phyloP scores from a whole-genome alignment of 2,888 invertebrate species.

The Rhamphomyia laevipes region DNA sequence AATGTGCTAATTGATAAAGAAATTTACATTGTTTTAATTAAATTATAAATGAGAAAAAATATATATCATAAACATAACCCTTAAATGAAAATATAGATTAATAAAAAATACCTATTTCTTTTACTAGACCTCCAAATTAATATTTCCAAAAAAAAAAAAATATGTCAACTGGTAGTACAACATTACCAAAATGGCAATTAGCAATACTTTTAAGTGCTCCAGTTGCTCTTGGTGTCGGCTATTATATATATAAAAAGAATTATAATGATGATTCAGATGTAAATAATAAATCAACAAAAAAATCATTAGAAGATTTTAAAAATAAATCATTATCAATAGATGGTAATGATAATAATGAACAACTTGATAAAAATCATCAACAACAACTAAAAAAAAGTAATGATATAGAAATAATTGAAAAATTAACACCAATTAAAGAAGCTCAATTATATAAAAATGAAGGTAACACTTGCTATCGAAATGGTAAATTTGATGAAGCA shows the following conservation, averaged over 20 bases:
- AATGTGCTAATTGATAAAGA: too few species aligned
- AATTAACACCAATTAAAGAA: constrained; percentile 50
- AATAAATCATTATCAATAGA: constrained; percentile 50
- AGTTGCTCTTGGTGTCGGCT: constrained; percentile 68
- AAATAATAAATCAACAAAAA: constrained; percentile 41
- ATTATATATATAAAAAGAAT: constrained; percentile 40
- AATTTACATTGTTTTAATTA: too few species aligned
- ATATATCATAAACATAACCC: too few species aligned
- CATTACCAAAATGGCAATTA: constrained; percentile 75
- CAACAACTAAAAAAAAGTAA: constrained; percentile 33
- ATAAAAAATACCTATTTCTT: too few species aligned
- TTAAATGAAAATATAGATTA: too few species aligned
- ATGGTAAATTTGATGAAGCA: constrained; percentile 83
- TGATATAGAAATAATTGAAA: constrained; percentile 24
- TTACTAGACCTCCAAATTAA: too few species aligned
- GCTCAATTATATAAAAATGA: constrained; percentile 73
- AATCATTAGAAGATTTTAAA: constrained; percentile 41
- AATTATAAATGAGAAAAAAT: too few species aligned
- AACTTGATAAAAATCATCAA: constrained; percentile 38
- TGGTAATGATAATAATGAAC: constrained; percentile 31
- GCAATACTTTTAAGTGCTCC: constrained; percentile 75
- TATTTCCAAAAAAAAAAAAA: too few species aligned
- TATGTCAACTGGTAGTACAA: constrained; percentile 29
- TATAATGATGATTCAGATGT: constrained; percentile 16
- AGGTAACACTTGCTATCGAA: constrained; percentile 79